Conservation (phyloP, 2,888 invertebrate species). For the Patella ulyssiponensis region DNA sequence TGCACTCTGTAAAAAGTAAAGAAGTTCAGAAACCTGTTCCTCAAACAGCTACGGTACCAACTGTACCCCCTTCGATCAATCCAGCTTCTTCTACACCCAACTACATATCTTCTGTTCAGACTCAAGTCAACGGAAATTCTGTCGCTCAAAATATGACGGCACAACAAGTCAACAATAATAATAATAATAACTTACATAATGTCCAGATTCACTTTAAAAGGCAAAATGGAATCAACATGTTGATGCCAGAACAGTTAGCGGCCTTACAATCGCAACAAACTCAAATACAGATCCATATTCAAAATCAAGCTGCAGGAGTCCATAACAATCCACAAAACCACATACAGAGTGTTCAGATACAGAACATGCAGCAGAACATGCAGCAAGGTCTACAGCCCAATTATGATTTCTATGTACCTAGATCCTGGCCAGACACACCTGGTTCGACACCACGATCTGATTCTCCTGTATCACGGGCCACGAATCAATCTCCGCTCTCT, state of each 20-base stretch:
- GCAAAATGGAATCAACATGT: constrained; percentile 35
- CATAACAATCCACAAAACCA: constrained; percentile 33
- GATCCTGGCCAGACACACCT: constrained; percentile 51
- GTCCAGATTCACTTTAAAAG: constrained; percentile 13
- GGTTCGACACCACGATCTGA: constrained; percentile 65
- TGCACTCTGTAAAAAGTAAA: constrained; percentile 96
- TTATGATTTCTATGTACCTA: constrained; percentile 30
- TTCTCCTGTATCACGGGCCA: constrained; percentile 66
- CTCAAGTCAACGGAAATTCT: constrained; percentile 52
- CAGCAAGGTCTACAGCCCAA: constrained; percentile 21
- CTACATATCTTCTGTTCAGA: constrained; percentile 65
- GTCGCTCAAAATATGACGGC: constrained; percentile 47
- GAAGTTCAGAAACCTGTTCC: constrained; percentile 93
- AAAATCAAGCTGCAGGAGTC: constrained; percentile 28
- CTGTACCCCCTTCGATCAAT: constrained; percentile 59
- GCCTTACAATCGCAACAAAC: constrained; percentile 32
- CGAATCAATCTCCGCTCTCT: constrained; percentile 71
- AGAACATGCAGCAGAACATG: constrained; percentile 14
- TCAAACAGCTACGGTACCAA: constrained; percentile 95
- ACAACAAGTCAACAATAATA: constrained; percentile 6
- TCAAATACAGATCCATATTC: constrained; percentile 42
- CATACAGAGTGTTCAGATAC: constrained; percentile 37
- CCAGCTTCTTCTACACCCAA: constrained; percentile 62
- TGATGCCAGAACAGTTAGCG: constrained; percentile 75
- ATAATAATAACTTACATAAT: constrained; percentile 23